phyloP scores from a whole-genome alignment of 2,113 vertebrate species.

The Calypte anna region DNA sequence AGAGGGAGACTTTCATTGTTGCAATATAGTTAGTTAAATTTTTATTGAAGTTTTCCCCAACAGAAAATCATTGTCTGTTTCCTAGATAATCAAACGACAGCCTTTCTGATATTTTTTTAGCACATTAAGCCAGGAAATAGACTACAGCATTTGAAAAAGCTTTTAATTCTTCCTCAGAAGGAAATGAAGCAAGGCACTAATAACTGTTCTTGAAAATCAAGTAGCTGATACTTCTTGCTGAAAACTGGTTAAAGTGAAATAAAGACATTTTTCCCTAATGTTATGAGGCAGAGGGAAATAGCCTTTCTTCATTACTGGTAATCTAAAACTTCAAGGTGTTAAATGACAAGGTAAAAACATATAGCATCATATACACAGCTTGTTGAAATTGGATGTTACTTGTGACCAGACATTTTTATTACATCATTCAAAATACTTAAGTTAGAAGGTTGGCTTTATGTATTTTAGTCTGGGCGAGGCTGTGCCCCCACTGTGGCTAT shows the following conservation, averaged over 20 bases:
- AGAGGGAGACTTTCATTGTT: background rate
- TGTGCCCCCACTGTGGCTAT: background rate
- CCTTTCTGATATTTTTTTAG: background rate
- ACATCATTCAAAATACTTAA: background rate
- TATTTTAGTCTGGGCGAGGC: background rate
- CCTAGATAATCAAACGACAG: background rate
- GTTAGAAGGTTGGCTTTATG: background rate
- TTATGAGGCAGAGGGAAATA: background rate
- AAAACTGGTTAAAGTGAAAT: background rate
- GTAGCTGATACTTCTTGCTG: background rate
- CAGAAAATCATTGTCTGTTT: background rate
- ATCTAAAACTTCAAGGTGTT: background rate
- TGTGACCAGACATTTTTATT: background rate
- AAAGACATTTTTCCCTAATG: background rate
- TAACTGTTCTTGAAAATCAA: background rate
- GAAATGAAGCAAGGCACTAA: background rate
- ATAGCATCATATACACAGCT: background rate
- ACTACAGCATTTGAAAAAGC: background rate
- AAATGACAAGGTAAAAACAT: background rate
- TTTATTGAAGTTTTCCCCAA: background rate
- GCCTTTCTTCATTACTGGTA: background rate
- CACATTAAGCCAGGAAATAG: background rate
- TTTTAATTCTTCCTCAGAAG: background rate
- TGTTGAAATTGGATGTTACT: background rate
- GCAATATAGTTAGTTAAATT: background rate